phyloP scores from a whole-genome alignment of 2,797 vertebrate genomes.

The Tapera naevia region DNA sequence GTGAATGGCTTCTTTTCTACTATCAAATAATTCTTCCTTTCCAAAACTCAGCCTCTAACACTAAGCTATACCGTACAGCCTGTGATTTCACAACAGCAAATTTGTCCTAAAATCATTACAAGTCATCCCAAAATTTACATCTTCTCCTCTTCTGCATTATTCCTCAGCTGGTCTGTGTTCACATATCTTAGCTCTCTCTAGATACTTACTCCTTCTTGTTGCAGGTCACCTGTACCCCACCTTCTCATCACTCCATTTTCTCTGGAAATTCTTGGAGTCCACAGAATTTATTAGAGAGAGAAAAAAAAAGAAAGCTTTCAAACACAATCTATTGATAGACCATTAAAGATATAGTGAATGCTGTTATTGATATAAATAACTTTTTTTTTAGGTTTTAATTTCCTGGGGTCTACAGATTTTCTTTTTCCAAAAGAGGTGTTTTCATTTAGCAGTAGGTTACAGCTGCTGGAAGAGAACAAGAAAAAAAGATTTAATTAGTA shows the following conservation, averaged over 20 bases:
- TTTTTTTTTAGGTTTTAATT: neutral
- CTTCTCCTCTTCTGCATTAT: neutral
- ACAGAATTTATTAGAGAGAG: neutral
- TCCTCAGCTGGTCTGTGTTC: neutral
- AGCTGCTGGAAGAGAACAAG: neutral
- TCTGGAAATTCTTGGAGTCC: neutral
- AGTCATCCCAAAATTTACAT: neutral
- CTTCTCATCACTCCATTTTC: neutral
- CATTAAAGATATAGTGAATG: neutral
- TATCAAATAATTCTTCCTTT: neutral
- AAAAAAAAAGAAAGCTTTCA: neutral
- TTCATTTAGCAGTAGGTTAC: neutral
- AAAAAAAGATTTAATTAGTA: neutral
- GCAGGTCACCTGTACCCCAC: neutral
- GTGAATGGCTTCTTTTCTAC: neutral
- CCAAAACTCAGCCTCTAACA: neutral
- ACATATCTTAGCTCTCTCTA: neutral
- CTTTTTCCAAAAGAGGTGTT: neutral
- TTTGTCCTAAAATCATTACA: neutral
- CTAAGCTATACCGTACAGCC: rapidly evolving
- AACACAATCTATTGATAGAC: neutral
- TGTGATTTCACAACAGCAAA: neutral
- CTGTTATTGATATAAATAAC: neutral
- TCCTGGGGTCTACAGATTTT: neutral
- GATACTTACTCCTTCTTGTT: neutral